A percentile compares a stretch with the other conserved stretches of the same genome.
Conservation (phyloP, 2,797 vertebrate genomes). For the Aeoliscus strigatus region DNA sequence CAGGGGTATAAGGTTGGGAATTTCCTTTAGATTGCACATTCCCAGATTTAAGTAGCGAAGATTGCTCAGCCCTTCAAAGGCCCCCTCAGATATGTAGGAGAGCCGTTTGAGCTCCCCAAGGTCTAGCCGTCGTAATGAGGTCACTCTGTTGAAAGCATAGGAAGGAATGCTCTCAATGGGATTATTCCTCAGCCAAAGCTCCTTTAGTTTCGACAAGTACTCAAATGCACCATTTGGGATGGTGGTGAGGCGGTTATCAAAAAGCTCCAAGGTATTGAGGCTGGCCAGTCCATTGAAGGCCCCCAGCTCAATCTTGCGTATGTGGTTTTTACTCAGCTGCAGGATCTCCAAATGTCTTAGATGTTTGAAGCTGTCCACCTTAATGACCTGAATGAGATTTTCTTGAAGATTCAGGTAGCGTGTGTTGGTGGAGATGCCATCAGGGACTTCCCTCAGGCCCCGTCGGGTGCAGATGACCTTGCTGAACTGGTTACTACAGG, state of each 20-base stretch:
- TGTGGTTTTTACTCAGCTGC: slow-evolving; percentile 97
- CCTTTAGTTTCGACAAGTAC: slow-evolving; percentile 98
- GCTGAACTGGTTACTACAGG: slow-evolving; percentile 99
- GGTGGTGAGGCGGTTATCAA: slow-evolving; percentile 98
- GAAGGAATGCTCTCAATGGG: slow-evolving; percentile 98
- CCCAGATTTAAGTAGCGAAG: slow-evolving; percentile 99
- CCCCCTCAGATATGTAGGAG: slow-evolving; percentile 98
- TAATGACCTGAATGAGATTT: slow-evolving; percentile 98
- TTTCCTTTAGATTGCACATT: slow-evolving; percentile 99
- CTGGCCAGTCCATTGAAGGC: slow-evolving; percentile 99
- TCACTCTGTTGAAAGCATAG: slow-evolving; percentile 98
- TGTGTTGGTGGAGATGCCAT: slow-evolving; percentile 98
- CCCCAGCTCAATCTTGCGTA: slow-evolving; percentile 97
- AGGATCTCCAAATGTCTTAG: slow-evolving; percentile 96
- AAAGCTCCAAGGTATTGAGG: slow-evolving; percentile 98
- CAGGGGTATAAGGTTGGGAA: slow-evolving; percentile 96
- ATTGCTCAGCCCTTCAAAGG: slow-evolving; percentile 98
- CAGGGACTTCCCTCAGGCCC: slow-evolving; percentile 92
- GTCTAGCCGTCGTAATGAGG: slow-evolving; percentile 93
- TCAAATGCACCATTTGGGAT: slow-evolving; percentile 99
- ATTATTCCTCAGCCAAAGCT: slow-evolving; percentile 98
- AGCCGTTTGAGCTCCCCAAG: slow-evolving; percentile 96
- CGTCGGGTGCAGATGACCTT: slow-evolving; percentile 98
- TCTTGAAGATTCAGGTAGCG: slow-evolving; percentile 97
- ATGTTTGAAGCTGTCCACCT: slow-evolving; percentile 99